phyloP scores from a whole-genome alignment of 2,797 vertebrate genomes.

The Diplodus sargus region DNA sequence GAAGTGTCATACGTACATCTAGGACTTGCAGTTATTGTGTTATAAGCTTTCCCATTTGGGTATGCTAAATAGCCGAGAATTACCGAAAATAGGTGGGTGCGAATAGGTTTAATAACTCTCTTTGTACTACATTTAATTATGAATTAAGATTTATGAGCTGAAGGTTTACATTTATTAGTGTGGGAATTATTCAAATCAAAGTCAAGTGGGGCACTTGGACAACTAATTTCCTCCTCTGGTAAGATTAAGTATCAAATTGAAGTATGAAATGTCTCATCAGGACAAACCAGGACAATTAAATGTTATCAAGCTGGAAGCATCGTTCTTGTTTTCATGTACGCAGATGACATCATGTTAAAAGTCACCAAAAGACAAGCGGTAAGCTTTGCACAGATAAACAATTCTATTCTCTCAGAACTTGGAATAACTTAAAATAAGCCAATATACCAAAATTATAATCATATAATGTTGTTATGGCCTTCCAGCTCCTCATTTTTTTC shows the following conservation, averaged over 20 bases:
- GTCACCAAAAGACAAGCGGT: neutral
- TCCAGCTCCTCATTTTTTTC: no score
- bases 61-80: no score
- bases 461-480: no score
- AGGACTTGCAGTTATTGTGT: no score
- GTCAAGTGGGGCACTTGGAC: no score
- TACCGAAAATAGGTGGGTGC: no score
- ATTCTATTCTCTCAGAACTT: neutral
- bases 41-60: no score
- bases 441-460: no score
- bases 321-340: neutral
- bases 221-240: neutral
- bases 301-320: neutral
- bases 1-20: no score
- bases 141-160: neutral
- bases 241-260: neutral
- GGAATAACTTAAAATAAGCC: no score
- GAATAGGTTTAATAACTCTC: no score
- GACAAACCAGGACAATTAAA: neutral
- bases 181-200: no score
- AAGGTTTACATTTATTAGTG: neutral
- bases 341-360: neutral
- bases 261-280: neutral
- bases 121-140: neutral
- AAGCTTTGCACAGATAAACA: neutral